Evolutionary conservation across 2,797 vertebrate species (phyloP).

Genomic region (Acanthopagrus latus): DNA sequence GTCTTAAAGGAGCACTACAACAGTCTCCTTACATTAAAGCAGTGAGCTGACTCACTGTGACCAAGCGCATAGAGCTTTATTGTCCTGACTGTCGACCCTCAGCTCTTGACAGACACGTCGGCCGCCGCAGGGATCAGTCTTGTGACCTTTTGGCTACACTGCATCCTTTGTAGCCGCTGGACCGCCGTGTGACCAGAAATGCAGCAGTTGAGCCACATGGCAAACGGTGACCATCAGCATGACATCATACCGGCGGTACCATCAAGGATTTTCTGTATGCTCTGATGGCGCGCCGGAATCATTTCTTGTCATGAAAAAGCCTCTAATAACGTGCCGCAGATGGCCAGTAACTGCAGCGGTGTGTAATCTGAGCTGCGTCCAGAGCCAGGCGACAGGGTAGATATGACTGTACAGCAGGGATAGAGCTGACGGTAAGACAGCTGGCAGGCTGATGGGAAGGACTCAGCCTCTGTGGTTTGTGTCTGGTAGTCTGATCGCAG

Average conservation of each 20-base stretch:
- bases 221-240: slow-evolving; percentile 28
- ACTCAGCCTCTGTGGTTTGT: slow-evolving; percentile 38
- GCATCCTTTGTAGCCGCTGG: slow-evolving; percentile 26
- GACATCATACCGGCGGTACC: slow-evolving; percentile 46
- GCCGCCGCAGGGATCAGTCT: slow-evolving; percentile 25
- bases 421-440: slow-evolving; percentile 62
- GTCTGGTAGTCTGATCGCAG: slow-evolving; percentile 15
- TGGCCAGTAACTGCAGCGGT: slow-evolving; percentile 47
- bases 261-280: slow-evolving; percentile 26
- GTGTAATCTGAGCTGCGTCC: slow-evolving; percentile 68
- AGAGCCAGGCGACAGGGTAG: slow-evolving; percentile 46
- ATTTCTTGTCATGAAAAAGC: slow-evolving; percentile 40
- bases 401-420: slow-evolving; percentile 44
- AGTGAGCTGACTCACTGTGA: slow-evolving; percentile 1
- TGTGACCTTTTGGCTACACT: slow-evolving; percentile 50
- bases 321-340: slow-evolving; percentile 61
- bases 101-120: slow-evolving; percentile 13
- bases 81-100: slow-evolving; percentile 30
- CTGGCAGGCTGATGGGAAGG: slow-evolving; percentile 66
- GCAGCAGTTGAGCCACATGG: slow-evolving; percentile 17
- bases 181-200: slow-evolving; percentile 24
- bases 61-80: slow-evolving; percentile 26
- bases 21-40: slow-evolving; percentile 5
- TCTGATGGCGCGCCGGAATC: slow-evolving; percentile 37
- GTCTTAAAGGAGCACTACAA: slow-evolving; percentile 12